Evolutionary conservation across 1,140 invertebrate genomes (phyloP), one percentile per base, ranked within the genome.

Genomic region (Gonatopus flavifemur): DNA sequence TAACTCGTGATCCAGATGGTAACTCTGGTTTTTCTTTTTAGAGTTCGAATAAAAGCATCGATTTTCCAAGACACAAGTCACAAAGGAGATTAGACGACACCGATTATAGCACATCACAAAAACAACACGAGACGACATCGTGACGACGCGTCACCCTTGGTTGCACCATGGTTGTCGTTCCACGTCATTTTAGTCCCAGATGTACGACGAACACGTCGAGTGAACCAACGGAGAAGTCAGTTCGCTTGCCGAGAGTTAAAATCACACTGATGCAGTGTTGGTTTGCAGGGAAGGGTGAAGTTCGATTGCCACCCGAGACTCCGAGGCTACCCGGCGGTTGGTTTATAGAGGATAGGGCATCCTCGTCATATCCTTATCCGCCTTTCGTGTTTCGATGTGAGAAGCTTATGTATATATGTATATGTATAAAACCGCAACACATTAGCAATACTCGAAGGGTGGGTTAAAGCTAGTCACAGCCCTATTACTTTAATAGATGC

Each of bases 231-330:
- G 59, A 61, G 62, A 57, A 61, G 62, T 52, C 46, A n/a, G n/a
- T n/a, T n/a, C n/a, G n/a, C 61, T 51, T 49, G 15, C 38, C 58
- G 66, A 59, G 55, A 52, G 67, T 46, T 59, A 51, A 58, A 48
- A 59, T 59, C 50, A 54, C 62, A 71, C 67, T 70, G 69, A 68
- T 64, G 67, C 67, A 59, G 59, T 65, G 66, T 59, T 44, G 62
- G 25, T n/a, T 55, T 48, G 57, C 37, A 48, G 54, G 56, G 49
- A 61, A 62, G 59, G 67, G 59, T 56, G 57, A 59, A 56, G 60
- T 69, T 69, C 52, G 55, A 55, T 62, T 69, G 55, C 44, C 59
- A 52, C 50, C 57, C 51, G 57, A 48, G 55, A 52, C 50, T 37
- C 41, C 31, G 51, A 22, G n/a, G n/a, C n/a, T 42, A 40, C 18